phyloP scores from a whole-genome alignment of 2,797 vertebrate species.

The Typhlichthys eigenmanni region DNA sequence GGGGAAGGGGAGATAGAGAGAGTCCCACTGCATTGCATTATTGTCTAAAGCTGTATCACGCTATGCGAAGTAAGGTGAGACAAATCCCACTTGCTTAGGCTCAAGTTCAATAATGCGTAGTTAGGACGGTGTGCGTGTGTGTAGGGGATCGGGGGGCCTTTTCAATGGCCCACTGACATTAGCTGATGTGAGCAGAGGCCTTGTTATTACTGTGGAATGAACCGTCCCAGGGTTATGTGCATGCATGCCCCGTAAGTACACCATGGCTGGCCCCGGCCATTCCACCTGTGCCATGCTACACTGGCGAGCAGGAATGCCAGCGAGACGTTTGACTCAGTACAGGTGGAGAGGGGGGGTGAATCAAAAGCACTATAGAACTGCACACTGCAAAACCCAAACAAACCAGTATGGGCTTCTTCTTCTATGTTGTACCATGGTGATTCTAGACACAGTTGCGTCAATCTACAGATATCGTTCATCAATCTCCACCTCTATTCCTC shows the following conservation, averaged over 20 bases:
- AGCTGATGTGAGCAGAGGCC: constrained; percentile 46
- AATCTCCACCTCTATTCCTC: neutral
- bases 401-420: constrained; percentile 18
- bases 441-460: neutral
- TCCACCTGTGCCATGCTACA: constrained; percentile 81
- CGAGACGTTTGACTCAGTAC: constrained; percentile 33
- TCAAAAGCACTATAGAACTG: constrained; percentile 5
- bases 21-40: constrained; percentile 41
- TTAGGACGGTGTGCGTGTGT: constrained; percentile 25
- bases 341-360: no score
- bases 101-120: constrained; percentile 72
- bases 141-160: constrained; percentile 40
- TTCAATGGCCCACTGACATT: constrained; percentile 70
- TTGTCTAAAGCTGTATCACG: constrained; percentile 57
- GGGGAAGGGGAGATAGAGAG: constrained; percentile 41
- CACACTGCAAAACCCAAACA: constrained; percentile 9
- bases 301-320: constrained; percentile 76
- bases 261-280: constrained; percentile 46
- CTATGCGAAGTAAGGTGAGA: constrained; percentile 56
- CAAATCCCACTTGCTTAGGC: constrained; percentile 58
- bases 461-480: neutral
- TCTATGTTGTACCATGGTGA: neutral
- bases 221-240: constrained; percentile 59
- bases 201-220: constrained; percentile 73
- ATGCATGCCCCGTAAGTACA: constrained; percentile 53